These are phyloP conservation scores for Dynastes tityus DNA, from an alignment of 2,888 invertebrate species.

Conservation along the genomic window DNA sequence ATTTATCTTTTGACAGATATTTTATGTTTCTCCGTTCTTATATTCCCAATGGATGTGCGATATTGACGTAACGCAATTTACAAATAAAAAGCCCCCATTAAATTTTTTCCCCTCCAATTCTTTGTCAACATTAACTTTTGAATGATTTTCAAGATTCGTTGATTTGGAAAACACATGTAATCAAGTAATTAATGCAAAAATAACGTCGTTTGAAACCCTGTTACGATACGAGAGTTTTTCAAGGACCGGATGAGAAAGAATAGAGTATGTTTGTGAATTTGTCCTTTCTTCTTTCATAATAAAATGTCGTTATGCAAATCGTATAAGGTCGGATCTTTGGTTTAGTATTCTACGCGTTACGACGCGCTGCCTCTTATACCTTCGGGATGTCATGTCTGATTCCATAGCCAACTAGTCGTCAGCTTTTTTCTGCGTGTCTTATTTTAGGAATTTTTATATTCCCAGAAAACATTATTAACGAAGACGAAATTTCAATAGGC, in stretches of 20 bases:
- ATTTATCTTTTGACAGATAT: no score
- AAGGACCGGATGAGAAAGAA: neutral
- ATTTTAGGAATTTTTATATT: conserved; percentile 1
- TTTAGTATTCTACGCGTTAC: conserved; percentile 48
- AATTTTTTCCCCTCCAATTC: neutral
- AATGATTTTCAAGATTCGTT: neutral
- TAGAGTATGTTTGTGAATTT: conserved; percentile 8
- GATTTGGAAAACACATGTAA: conserved; percentile 10
- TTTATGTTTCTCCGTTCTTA: no score
- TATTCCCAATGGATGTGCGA: no score
- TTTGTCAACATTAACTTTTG: neutral
- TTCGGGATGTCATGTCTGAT: conserved; percentile 23
- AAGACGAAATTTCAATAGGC: neutral
- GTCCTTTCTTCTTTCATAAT: conserved; percentile 20
- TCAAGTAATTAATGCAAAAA: conserved; percentile 22
- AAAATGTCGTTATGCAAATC: conserved; percentile 47
- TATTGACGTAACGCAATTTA: neutral
- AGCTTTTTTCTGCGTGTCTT: conserved; percentile 9
- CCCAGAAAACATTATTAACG: neutral
- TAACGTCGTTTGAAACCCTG: neutral
- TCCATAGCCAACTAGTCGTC: conserved; percentile 18
- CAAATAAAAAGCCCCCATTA: neutral
- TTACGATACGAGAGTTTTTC: neutral
- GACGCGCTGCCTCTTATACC: conserved; percentile 3
- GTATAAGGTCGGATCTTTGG: conserved; percentile 40